phyloP scores from a whole-genome alignment of 2,888 invertebrate species.

The Eristalis tenax region DNA sequence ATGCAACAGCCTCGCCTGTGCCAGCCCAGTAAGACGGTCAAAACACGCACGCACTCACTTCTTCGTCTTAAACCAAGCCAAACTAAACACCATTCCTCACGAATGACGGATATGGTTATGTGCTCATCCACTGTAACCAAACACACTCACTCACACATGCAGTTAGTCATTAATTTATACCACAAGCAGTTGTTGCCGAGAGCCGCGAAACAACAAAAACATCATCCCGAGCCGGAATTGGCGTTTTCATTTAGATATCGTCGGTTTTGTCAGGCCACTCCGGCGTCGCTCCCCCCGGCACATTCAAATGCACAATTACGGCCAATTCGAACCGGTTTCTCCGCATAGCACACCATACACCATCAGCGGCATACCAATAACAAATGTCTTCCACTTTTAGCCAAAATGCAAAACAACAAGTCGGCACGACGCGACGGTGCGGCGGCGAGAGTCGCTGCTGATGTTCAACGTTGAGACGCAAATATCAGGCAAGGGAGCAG shows the following conservation, averaged over 20 bases:
- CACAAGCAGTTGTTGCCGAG: constrained; percentile 11
- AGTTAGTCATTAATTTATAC: constrained; percentile 52
- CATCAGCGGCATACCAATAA: constrained; percentile 50
- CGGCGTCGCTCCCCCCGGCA: not conserved
- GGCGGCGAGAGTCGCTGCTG: not conserved
- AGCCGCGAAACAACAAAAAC: constrained; percentile 25
- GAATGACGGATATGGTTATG: constrained; percentile 39
- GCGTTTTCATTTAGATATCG: constrained; percentile 30
- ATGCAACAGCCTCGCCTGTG: constrained; percentile 14
- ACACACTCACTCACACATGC: not conserved
- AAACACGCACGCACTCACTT: constrained; percentile 30
- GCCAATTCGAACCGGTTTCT: constrained; percentile 57
- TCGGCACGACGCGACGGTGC: not conserved
- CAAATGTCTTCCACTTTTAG: constrained; percentile 48
- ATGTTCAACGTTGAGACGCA: not conserved
- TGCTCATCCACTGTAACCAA: constrained; percentile 54
- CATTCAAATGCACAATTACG: constrained; percentile 58
- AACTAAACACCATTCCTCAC: constrained; percentile 12
- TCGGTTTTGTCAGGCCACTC: not conserved
- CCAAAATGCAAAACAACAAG: constrained; percentile 61
- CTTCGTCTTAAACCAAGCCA: not conserved
- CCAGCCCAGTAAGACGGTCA: constrained; percentile 49
- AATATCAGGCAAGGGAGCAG: constrained; percentile 1
- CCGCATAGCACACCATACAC: constrained; percentile 33
- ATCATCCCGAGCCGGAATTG: constrained; percentile 61